Conservation (phyloP, 1,140 invertebrate species). For the Argopecten irradians region DNA sequence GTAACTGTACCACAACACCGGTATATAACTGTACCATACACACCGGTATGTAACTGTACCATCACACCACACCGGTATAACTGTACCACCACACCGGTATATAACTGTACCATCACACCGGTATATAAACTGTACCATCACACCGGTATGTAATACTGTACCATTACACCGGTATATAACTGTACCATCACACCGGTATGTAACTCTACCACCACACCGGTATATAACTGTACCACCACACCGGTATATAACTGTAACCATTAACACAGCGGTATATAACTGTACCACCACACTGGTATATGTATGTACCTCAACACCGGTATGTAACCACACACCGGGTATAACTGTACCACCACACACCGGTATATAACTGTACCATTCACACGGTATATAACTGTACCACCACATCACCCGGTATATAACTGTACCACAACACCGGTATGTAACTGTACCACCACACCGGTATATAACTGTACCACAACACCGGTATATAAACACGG, state of each 20-base stretch:
- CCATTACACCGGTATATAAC: too few relatives aligned
- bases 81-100: not conserved
- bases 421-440: too few relatives aligned
- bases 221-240: not conserved
- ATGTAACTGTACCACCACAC: too few relatives aligned
- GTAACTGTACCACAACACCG: too few relatives aligned
- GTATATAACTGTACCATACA: too few relatives aligned
- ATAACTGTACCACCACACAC: not conserved
- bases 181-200: not conserved
- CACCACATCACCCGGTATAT: not conserved
- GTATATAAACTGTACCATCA: too few relatives aligned
- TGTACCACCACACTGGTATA: not conserved
- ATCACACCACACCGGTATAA: not conserved
- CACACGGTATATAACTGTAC: too few relatives aligned
- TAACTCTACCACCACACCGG: not conserved
- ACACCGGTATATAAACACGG: too few relatives aligned
- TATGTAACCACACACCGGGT: not conserved
- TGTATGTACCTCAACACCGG: not conserved
- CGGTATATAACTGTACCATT: not conserved
- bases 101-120: not conserved
- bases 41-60: not conserved
- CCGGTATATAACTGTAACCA: not conserved
- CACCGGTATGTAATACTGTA: too few relatives aligned
- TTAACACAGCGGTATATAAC: too few relatives aligned
- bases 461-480: too few relatives aligned